Evolutionary conservation across 2,797 vertebrate genomes (phyloP).

Genomic region (Bufotes viridis): DNA sequence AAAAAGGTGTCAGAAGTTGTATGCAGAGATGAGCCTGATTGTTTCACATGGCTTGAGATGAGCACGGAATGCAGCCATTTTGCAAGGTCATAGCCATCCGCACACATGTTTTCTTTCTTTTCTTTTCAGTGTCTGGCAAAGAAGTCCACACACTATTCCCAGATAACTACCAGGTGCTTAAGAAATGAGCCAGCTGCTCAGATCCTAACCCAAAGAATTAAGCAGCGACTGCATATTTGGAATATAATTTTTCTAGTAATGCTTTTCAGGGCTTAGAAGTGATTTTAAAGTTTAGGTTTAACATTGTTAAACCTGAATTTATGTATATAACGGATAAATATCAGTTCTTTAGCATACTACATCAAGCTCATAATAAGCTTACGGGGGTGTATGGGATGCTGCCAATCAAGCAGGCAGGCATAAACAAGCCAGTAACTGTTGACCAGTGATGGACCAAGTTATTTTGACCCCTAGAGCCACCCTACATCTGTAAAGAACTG

Average conservation of each 20-base stretch:
- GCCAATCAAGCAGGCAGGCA: background rate
- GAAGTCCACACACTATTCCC: background rate
- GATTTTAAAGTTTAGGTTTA: background rate
- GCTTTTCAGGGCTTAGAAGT: background rate
- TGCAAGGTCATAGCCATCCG: background rate
- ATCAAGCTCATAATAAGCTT: background rate
- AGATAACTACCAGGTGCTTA: constrained; percentile 28
- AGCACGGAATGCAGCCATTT: constrained; percentile 28
- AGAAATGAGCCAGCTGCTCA: constrained; percentile 12
- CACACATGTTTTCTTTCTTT: constrained; percentile 7
- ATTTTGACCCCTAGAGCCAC: too few species aligned
- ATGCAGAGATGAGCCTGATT: constrained; percentile 29
- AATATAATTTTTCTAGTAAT: background rate
- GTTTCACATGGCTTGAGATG: constrained; percentile 37
- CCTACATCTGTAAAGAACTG: too few species aligned
- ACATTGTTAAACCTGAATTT: background rate
- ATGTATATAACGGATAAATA: background rate
- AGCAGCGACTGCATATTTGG: background rate
- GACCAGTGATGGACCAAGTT: background rate
- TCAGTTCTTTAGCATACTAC: too few species aligned
- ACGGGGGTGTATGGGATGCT: background rate
- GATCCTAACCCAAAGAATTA: background rate
- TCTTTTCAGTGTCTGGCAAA: background rate
- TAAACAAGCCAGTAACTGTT: background rate
- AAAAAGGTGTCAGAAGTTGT: constrained; percentile 31